Evolutionary conservation across 2,797 vertebrate genomes (phyloP).

Genomic region (Anisognathus igniventris): DNA sequence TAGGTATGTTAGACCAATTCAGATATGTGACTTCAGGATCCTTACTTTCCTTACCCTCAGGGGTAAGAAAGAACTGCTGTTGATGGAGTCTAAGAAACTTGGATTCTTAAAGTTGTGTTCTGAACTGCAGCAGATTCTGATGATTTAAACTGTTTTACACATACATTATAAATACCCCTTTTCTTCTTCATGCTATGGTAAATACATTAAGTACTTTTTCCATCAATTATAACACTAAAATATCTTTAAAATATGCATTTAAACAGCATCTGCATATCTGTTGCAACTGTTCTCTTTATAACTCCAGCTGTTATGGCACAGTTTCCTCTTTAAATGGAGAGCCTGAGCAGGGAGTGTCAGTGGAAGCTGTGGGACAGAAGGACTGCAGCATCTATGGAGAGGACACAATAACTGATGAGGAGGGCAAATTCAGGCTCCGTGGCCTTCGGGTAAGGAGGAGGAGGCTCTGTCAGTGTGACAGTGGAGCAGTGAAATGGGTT

Average conservation of each 20-base stretch:
- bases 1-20: not conserved
- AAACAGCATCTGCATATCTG: not conserved
- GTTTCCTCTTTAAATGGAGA: conserved; percentile 94
- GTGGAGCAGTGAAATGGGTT: not conserved
- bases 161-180: not conserved
- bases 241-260: not conserved
- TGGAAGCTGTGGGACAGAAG: conserved; percentile 91
- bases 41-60: not conserved
- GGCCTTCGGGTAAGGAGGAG: conserved; percentile 90
- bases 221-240: not conserved
- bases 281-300: not conserved
- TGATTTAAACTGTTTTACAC: not conserved
- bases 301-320: conserved; percentile 87
- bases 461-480: not conserved
- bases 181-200: not conserved
- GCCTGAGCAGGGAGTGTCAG: conserved; percentile 89
- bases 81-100: not conserved
- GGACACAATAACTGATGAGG: conserved; percentile 94
- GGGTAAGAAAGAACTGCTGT: not conserved
- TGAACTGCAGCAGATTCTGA: not conserved
- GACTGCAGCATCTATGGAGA: conserved; percentile 92
- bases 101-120: not conserved
- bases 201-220: not conserved
- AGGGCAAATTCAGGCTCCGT: conserved; percentile 90
- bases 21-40: not conserved